phyloP scores from a whole-genome alignment of 2,113 vertebrate genomes.

The Aegithalos caudatus region DNA sequence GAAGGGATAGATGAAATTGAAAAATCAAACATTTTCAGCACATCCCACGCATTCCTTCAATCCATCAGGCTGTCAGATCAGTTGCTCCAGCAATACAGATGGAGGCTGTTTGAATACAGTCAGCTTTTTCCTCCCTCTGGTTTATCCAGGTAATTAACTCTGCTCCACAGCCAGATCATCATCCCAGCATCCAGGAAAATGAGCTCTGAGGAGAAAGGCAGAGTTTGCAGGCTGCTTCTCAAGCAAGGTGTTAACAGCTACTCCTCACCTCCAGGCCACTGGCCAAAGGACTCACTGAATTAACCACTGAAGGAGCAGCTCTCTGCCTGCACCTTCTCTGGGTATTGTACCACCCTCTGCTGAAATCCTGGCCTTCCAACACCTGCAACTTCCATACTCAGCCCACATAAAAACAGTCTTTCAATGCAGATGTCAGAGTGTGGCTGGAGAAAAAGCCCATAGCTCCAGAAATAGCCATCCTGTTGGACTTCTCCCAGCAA shows the following conservation, averaged over 20 bases:
- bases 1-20: neutral
- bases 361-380: neutral
- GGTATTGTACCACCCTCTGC: neutral
- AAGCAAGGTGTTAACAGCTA: neutral
- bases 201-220: neutral
- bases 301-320: neutral
- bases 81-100: neutral
- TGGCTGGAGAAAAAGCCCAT: fast-evolving
- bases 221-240: neutral
- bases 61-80: neutral
- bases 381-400: neutral
- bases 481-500: neutral
- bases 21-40: slow-evolving; percentile 14
- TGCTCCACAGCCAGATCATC: neutral
- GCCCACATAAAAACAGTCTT: neutral
- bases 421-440: neutral
- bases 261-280: neutral
- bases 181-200: neutral
- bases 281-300: neutral
- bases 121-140: fast-evolving
- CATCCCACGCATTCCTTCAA: neutral
- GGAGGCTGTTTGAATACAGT: neutral
- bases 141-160: neutral
- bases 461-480: neutral
- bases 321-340: neutral